Evolutionary conservation across 2,113 vertebrate genomes (phyloP), one percentile per base, ranked within the genome.

Genomic region (Struthidea cinerea): DNA sequence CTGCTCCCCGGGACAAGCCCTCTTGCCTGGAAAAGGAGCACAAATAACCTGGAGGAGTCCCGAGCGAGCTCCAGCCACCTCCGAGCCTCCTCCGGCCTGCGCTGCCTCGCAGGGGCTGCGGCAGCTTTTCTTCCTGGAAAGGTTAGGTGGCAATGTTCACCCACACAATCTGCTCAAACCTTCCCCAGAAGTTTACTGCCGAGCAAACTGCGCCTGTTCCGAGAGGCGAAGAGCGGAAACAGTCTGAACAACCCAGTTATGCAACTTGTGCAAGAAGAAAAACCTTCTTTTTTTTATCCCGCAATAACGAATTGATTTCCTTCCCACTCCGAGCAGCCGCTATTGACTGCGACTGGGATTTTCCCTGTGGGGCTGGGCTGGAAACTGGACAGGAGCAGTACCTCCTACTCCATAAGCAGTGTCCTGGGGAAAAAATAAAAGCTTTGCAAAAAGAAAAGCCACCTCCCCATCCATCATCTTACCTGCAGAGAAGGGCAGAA

Each of bases 401-500:
- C 12, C 26, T 22, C 37, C n/a, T 64, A 1, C 28, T 37, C 56
- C 9, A 6, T 10, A 59, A 24, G 18, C 55, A 30, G 18, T 9
- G 33, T 42, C 28, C 78, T 23, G 44, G n/a, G 50, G 10, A 1
- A 32, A 13, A 61, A 50, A 39, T 11, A 63, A 44, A 57, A 70
- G 21, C 70, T 14, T 52, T 56, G 35, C 13, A 39, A 22, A 42
- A 67, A 52, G n/a, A n/a, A 80, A 93, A 88, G 27, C 18, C 28
- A 42, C 39, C 41, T 75, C 71, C 44, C n/a, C 60, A 33, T 78
- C 64, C n/a, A 75, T 74, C 63, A 87, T 60, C 83, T 96, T 91
- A 99, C 98, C 98, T 97, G 98, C 96, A 91, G 98, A 99, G 97
- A 99, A 99, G 22, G 98, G 98, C 75, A 99, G 82, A 93, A 99